These are phyloP conservation scores for Poeciliopsis presidionis DNA, from an alignment of 2,797 vertebrate genomes.

Conservation along the genomic window DNA sequence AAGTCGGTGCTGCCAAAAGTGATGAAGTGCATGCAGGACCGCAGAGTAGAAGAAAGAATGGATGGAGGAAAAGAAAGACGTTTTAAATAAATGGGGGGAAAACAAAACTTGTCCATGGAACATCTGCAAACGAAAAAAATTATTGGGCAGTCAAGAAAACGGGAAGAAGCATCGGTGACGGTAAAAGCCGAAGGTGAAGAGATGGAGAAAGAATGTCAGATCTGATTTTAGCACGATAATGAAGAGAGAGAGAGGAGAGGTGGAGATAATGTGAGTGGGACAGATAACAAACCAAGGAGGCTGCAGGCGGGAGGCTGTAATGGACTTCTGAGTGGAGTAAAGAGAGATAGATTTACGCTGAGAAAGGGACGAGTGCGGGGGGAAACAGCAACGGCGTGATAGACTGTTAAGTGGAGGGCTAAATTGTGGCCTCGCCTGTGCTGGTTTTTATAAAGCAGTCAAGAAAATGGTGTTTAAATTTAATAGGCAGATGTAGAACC, in stretches of 20 bases:
- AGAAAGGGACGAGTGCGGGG: constrained; percentile 57
- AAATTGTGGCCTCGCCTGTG: constrained; percentile 57
- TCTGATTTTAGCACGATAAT: constrained; percentile 67
- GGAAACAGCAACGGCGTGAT: constrained; percentile 57
- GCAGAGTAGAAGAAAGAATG: constrained; percentile 26
- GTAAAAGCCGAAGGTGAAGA: constrained; percentile 19
- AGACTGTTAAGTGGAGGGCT: constrained; percentile 69
- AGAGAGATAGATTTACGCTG: constrained; percentile 69
- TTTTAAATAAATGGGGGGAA: constrained; percentile 40
- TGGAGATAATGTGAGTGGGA: constrained; percentile 68
- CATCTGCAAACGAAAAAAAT: constrained; percentile 31
- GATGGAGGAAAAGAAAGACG: constrained; percentile 23
- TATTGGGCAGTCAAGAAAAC: constrained; percentile 16
- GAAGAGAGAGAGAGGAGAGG: constrained; percentile 64
- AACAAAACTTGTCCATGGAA: constrained; percentile 36
- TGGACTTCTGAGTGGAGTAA: constrained; percentile 74
- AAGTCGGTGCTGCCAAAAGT: constrained; percentile 77
- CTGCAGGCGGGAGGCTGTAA: constrained; percentile 68
- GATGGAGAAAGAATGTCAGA: constrained; percentile 54
- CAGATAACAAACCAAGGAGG: constrained; percentile 68
- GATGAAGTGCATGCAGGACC: constrained; percentile 73
- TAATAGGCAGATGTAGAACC: constrained; percentile 46
- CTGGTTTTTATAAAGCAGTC: constrained; percentile 65
- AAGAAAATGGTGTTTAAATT: constrained; percentile 68
- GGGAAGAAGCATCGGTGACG: constrained; percentile 7